A percentile compares a stretch with the other conserved stretches of the same genome.
These are phyloP conservation scores for Phylloscopus whistleri DNA, from an alignment of 2,113 vertebrate genomes.

Conservation along the genomic window DNA sequence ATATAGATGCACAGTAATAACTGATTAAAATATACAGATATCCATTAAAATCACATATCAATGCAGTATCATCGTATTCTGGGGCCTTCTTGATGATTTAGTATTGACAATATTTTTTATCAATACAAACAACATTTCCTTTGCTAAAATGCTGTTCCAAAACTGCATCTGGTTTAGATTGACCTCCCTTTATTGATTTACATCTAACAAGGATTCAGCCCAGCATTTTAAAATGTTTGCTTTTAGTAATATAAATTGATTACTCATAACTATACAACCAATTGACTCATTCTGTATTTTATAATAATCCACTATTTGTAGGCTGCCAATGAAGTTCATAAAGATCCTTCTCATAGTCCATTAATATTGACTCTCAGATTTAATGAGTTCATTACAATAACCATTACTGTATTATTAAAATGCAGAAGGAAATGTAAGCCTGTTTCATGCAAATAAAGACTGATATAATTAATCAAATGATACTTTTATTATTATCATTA, in stretches of 20 bases:
- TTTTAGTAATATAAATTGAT: constrained; percentile 45
- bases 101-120: constrained; percentile 26
- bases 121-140: constrained; percentile 54
- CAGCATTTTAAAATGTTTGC: constrained; percentile 29
- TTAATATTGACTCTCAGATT: constrained; percentile 72
- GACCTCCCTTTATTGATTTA: constrained; percentile 48
- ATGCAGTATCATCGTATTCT: neutral
- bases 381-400: constrained; percentile 71
- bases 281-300: constrained; percentile 49
- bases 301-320: constrained; percentile 58
- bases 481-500: constrained; percentile 26
- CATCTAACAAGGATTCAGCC: constrained; percentile 15
- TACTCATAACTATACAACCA: constrained; percentile 35
- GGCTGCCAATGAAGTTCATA: constrained; percentile 64
- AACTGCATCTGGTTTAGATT: constrained; percentile 4
- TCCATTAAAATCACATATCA: neutral
- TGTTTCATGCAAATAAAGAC: constrained; percentile 48
- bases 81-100: neutral
- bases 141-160: constrained; percentile 20
- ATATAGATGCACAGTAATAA: neutral
- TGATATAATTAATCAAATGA: constrained; percentile 38
- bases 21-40: neutral
- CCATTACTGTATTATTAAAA: constrained; percentile 64
- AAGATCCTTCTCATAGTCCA: constrained; percentile 57
- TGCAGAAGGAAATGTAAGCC: constrained; percentile 57